Evolutionary conservation across 2,888 invertebrate species (phyloP).

Genomic region (Calameuta idolon): DNA sequence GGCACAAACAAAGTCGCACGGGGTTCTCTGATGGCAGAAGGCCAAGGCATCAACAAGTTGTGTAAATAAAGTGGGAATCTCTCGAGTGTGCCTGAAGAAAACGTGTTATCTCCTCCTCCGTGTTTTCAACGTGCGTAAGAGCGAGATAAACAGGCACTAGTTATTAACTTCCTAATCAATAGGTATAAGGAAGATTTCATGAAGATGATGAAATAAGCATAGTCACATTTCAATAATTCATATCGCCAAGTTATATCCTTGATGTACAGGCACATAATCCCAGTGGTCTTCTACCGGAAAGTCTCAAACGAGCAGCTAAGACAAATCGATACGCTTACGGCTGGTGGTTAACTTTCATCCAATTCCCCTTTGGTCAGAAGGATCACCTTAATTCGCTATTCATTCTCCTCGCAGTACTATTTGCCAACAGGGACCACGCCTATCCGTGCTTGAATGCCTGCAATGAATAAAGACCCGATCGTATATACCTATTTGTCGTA

Average conservation of each 20-base stretch:
- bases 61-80: conserved; percentile 10
- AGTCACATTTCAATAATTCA: not conserved
- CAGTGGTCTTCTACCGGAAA: not conserved
- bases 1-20: conserved; percentile 5
- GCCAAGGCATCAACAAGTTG: conserved; percentile 21
- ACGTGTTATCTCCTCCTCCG: not conserved
- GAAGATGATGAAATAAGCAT: not conserved
- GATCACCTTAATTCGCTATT: not conserved
- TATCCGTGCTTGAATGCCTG: not conserved
- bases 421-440: not conserved
- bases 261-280: not conserved
- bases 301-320: not conserved
- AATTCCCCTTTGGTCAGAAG: not conserved
- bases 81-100: not conserved
- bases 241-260: not conserved
- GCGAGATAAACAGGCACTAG: not conserved
- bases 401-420: not conserved
- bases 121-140: not conserved
- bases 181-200: not conserved
- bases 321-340: not conserved
- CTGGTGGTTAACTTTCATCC: not conserved
- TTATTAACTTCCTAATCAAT: not conserved
- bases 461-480: no score
- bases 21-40: conserved; percentile 7
- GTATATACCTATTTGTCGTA: not conserved